Conservation (phyloP, 2,888 invertebrate species). For the Leptinotarsa haldemani region DNA sequence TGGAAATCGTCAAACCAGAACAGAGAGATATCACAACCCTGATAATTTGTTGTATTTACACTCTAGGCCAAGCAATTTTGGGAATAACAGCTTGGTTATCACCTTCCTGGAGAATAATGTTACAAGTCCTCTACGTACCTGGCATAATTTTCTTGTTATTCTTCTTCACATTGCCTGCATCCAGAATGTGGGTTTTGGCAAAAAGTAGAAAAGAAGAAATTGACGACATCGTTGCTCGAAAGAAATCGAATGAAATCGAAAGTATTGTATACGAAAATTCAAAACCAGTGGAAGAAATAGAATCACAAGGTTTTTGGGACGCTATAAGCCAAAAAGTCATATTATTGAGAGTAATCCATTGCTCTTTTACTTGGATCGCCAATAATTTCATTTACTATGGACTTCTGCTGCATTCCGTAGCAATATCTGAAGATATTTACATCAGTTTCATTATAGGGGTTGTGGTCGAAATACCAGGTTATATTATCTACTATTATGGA, state of each 20-base stretch:
- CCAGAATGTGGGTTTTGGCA: slow-evolving; percentile 53
- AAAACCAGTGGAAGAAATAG: slow-evolving; percentile 49
- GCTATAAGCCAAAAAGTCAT: slow-evolving; percentile 69
- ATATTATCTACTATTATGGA: slow-evolving; percentile 72
- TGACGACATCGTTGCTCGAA: slow-evolving; percentile 66
- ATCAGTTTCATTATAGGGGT: slow-evolving; percentile 77
- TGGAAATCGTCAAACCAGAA: slow-evolving; percentile 79
- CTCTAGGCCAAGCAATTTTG: slow-evolving; percentile 73
- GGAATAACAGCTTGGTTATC: slow-evolving; percentile 74
- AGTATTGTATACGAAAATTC: slow-evolving; percentile 70
- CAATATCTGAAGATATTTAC: slow-evolving; percentile 79
- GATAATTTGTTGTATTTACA: slow-evolving; percentile 74
- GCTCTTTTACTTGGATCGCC: slow-evolving; percentile 81
- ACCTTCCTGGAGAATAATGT: slow-evolving; percentile 74
- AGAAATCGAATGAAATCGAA: slow-evolving; percentile 69
- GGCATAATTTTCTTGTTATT: slow-evolving; percentile 76
- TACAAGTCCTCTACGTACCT: slow-evolving; percentile 73
- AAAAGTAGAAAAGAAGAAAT: not conserved
- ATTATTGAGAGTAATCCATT: slow-evolving; percentile 70
- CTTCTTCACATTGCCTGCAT: slow-evolving; percentile 76
- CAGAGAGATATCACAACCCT: slow-evolving; percentile 77
- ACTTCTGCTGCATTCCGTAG: slow-evolving; percentile 79
- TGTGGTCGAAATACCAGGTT: slow-evolving; percentile 78
- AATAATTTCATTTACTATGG: slow-evolving; percentile 84
- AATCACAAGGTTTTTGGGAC: slow-evolving; percentile 57